Percentiles rank a stretch among this genome's conserved stretches.
phyloP scores from a whole-genome alignment of 1,140 invertebrate species.

The Pentalonia nigronervosa region DNA sequence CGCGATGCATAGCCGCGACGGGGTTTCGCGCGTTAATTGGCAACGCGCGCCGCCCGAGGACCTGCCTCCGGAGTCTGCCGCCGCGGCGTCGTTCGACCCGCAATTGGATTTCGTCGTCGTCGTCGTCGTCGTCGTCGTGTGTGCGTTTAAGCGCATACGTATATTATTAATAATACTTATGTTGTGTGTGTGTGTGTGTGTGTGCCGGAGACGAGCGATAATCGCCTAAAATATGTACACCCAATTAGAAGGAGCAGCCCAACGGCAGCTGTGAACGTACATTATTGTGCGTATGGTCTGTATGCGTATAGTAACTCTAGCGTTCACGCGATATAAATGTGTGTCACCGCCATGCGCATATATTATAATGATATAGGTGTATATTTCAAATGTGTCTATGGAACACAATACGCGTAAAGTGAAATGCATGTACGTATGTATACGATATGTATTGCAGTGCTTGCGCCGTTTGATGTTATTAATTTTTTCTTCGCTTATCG shows the following conservation, averaged over 20 bases:
- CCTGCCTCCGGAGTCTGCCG: not conserved
- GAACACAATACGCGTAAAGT: not conserved
- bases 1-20: not conserved
- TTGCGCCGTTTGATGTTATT: not conserved
- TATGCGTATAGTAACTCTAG: not conserved
- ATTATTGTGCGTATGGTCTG: not conserved
- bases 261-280: not conserved
- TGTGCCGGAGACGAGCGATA: not conserved
- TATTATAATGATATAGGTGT: not conserved
- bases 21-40: conserved; percentile 39
- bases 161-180: not conserved
- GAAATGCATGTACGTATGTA: not conserved
- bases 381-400: not conserved
- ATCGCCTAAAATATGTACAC: conserved; percentile 14
- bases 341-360: not conserved
- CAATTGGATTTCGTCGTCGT: conserved; percentile 25
- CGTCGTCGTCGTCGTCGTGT: not conserved
- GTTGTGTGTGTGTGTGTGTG: not conserved
- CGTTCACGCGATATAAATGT: not conserved
- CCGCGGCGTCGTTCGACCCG: not conserved
- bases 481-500: not conserved
- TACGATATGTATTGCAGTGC: not conserved
- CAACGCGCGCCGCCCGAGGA: conserved; percentile 9
- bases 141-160: not conserved
- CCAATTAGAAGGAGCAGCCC: not conserved